A percentile compares a stretch with the other conserved stretches of the same genome.
Evolutionary conservation across 2,797 vertebrate genomes (phyloP).

Genomic region (Rallus crepitans): DNA sequence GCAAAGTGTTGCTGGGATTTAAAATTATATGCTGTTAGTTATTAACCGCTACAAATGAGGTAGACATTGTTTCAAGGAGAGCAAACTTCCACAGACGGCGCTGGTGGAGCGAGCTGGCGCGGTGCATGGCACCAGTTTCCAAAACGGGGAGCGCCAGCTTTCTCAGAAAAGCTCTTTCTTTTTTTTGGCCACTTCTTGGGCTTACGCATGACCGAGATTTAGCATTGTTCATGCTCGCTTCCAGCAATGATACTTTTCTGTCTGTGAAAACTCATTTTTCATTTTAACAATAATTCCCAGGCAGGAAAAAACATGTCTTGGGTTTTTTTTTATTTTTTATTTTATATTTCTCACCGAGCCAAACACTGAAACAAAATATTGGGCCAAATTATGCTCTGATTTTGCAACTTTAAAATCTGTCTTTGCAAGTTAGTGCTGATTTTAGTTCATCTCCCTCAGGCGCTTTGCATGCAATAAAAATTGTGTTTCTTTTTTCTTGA

Average conservation of each 20-base stretch:
- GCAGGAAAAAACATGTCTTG: slow-evolving; percentile 54
- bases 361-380: slow-evolving; percentile 45
- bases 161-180: not conserved
- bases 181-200: slow-evolving; percentile 30
- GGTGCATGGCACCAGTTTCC: not conserved
- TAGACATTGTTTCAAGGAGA: slow-evolving; percentile 36
- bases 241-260: slow-evolving; percentile 55
- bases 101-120: not conserved
- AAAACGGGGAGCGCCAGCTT: not conserved
- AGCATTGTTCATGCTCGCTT: slow-evolving; percentile 50
- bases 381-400: slow-evolving; percentile 58
- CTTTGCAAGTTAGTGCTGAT: slow-evolving; percentile 55
- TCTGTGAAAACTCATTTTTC: slow-evolving; percentile 60
- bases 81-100: not conserved
- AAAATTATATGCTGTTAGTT: slow-evolving; percentile 46
- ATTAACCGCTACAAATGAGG: slow-evolving; percentile 64
- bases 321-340: not conserved
- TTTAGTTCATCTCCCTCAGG: slow-evolving; percentile 34
- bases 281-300: slow-evolving; percentile 44
- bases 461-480: slow-evolving; percentile 45
- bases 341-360: not conserved
- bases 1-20: slow-evolving; percentile 36
- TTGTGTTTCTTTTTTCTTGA: not conserved
- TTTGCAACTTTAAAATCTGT: slow-evolving; percentile 61
- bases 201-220: slow-evolving; percentile 20